Evolutionary conservation across 2,113 vertebrate species (phyloP).

Genomic region (Solea senegalensis): DNA sequence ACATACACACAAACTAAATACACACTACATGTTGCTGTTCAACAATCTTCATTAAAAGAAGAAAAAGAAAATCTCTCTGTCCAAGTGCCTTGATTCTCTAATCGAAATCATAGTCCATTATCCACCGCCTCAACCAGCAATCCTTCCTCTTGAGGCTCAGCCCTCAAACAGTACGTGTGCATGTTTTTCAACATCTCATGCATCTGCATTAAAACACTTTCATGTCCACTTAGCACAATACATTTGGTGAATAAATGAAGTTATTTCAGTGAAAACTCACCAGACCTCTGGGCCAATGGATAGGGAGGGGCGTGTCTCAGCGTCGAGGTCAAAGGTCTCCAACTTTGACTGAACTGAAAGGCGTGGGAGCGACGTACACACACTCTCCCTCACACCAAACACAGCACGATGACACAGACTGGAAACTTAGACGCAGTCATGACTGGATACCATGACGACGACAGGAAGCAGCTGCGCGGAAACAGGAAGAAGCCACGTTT

Average conservation of each 20-base stretch:
- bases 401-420: slow-evolving; percentile 31
- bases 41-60: too few species aligned
- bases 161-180: too few species aligned
- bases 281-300: slow-evolving; percentile 62
- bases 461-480: slow-evolving; percentile 60
- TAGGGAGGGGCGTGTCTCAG: slow-evolving; percentile 42
- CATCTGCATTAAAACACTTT: too few species aligned
- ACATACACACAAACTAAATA: too few species aligned
- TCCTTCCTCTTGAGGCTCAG: too few species aligned
- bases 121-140: too few species aligned
- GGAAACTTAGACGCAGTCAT: slow-evolving; percentile 15
- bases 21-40: too few species aligned
- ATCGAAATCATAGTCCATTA: too few species aligned
- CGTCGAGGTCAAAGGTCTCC: slow-evolving; percentile 73
- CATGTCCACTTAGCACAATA: too few species aligned
- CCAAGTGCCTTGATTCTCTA: too few species aligned
- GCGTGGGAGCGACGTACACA: slow-evolving; percentile 62
- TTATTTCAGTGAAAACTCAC: slow-evolving; percentile 41
- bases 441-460: slow-evolving; percentile 39
- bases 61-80: too few species aligned
- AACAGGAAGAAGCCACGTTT: slow-evolving; percentile 62
- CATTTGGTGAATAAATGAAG: background rate
- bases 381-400: slow-evolving; percentile 21
- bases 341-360: slow-evolving; percentile 77
- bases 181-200: too few species aligned